Percentiles rank a stretch among this genome's conserved stretches.
Conservation (phyloP, 2,113 vertebrate species). For the Ciconia maguari region DNA sequence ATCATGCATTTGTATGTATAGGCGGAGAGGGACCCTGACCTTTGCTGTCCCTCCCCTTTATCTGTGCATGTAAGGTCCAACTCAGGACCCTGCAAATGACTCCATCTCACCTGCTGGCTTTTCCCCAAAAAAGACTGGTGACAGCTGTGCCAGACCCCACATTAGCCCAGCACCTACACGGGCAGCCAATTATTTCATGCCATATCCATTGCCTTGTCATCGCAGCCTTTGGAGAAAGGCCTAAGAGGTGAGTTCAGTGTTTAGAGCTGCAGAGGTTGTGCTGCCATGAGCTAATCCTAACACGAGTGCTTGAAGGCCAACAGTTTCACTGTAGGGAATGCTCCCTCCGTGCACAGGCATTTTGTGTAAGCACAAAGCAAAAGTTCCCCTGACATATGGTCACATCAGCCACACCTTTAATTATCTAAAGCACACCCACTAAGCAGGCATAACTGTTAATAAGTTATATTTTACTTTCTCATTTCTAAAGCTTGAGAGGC, state of each 20-base stretch:
- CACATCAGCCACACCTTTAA: not conserved
- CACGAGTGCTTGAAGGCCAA: not conserved
- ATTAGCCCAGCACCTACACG: rapidly evolving
- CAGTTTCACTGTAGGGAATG: not conserved
- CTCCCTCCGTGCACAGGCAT: not conserved
- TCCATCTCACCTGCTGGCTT: not conserved
- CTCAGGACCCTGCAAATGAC: not conserved
- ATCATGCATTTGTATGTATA: not conserved
- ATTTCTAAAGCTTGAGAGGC: not conserved
- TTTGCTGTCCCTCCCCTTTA: not conserved
- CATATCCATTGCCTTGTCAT: not conserved
- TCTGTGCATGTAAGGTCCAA: not conserved
- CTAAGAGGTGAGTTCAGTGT: not conserved
- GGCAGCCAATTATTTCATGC: not conserved
- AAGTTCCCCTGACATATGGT: not conserved
- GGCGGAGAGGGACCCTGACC: not conserved
- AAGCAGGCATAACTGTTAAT: not conserved
- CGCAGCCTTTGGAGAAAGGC: not conserved
- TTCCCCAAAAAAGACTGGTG: not conserved
- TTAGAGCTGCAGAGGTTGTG: not conserved
- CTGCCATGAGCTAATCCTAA: not conserved
- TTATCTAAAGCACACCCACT: not conserved
- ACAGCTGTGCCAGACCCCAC: not conserved
- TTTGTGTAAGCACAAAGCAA: not conserved
- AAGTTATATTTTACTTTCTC: not conserved